Evolutionary conservation across 2,888 invertebrate species (phyloP).

Genomic region (Athetis lepigone): DNA sequence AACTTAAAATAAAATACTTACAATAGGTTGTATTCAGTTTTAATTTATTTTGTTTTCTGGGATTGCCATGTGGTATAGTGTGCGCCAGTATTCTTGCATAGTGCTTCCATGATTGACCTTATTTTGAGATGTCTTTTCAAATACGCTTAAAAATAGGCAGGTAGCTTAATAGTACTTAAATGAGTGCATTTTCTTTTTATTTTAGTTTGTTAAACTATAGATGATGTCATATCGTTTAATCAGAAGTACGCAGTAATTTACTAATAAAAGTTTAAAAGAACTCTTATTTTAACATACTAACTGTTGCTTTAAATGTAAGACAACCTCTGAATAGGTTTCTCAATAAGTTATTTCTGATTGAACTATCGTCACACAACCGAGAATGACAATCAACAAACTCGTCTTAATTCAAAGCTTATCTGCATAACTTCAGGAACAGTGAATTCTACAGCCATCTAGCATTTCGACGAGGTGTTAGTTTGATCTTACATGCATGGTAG

Average conservation of each 20-base stretch:
- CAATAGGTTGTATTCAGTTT: constrained; percentile 47
- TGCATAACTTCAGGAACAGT: constrained; percentile 67
- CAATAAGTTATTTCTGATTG: constrained; percentile 46
- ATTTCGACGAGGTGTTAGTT: constrained; percentile 68
- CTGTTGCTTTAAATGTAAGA: not conserved
- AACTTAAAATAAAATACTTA: constrained; percentile 14
- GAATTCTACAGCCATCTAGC: constrained; percentile 89
- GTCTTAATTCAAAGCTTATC: constrained; percentile 42
- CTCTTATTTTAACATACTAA: constrained; percentile 17
- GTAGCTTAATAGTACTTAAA: constrained; percentile 28
- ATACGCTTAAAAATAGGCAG: constrained; percentile 34
- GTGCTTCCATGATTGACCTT: constrained; percentile 49
- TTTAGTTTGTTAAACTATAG: constrained; percentile 1
- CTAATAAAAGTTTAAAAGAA: constrained; percentile 18
- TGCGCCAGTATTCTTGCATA: constrained; percentile 25
- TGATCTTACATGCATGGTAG: constrained; percentile 80
- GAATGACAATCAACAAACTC: constrained; percentile 9
- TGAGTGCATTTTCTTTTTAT: constrained; percentile 10
- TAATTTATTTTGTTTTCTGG: constrained; percentile 26
- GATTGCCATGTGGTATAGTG: constrained; percentile 44
- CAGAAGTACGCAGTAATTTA: constrained; percentile 35
- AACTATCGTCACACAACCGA: constrained; percentile 20
- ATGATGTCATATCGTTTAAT: constrained; percentile 33
- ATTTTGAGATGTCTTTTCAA: constrained; percentile 14
- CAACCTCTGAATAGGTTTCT: not conserved